Evolutionary conservation across 2,113 vertebrate genomes (phyloP).

Genomic region (Ahaetulla prasina): DNA sequence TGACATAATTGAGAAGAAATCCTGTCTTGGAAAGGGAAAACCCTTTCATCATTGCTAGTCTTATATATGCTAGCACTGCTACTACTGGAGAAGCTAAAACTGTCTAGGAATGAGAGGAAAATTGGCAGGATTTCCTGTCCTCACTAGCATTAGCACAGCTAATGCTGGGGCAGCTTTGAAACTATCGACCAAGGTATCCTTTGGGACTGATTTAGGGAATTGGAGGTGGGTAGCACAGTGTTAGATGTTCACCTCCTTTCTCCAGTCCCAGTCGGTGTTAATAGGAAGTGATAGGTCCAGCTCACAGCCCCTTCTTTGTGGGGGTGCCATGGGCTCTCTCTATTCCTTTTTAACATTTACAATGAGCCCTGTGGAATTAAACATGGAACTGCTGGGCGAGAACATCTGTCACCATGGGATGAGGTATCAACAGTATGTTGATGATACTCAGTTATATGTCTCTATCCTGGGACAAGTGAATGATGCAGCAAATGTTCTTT

Average conservation of each 20-base stretch:
- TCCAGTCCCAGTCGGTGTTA: neutral
- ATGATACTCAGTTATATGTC: neutral
- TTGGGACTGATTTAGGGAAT: neutral
- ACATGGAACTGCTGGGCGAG: neutral
- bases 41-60: neutral
- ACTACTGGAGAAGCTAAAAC: neutral
- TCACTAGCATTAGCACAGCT: neutral
- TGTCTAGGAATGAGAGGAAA: neutral
- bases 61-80: neutral
- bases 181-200: neutral
- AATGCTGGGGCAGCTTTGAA: neutral
- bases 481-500: neutral
- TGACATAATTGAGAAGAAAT: neutral
- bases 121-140: neutral
- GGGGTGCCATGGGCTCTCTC: neutral
- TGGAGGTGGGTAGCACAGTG: neutral
- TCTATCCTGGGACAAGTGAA: neutral
- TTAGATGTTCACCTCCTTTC: neutral
- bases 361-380: neutral
- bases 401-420: neutral
- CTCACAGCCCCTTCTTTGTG: neutral
- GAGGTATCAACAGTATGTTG: neutral
- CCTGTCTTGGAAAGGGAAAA: neutral
- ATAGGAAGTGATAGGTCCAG: neutral
- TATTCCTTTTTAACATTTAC: neutral